Conservation (phyloP, 2,797 vertebrate genomes). For the Aulostomus chinensis region DNA sequence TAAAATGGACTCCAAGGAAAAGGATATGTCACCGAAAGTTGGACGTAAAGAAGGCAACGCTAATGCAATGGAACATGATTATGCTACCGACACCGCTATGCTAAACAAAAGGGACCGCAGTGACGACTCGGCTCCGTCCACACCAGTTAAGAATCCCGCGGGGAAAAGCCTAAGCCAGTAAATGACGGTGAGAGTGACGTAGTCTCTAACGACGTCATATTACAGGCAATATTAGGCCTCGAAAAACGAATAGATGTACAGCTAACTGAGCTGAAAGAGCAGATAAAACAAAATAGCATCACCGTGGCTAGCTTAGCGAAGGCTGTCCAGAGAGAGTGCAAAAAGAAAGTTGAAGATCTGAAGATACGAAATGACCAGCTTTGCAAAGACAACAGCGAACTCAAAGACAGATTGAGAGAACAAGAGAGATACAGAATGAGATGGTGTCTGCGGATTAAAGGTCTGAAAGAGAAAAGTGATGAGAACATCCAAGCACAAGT, state of each 20-base stretch:
- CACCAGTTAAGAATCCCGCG: background rate
- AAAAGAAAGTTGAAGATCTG: background rate
- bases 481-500: background rate
- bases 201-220: background rate
- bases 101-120: background rate
- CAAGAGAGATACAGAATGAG: background rate
- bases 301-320: background rate
- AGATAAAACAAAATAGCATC: background rate
- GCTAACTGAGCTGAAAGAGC: background rate
- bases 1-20: no score
- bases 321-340: background rate
- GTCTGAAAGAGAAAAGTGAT: background rate
- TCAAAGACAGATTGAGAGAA: background rate
- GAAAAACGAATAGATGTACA: background rate
- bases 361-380: background rate
- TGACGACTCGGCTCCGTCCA: background rate
- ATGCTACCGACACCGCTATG: background rate
- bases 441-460: background rate
- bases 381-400: background rate
- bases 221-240: background rate
- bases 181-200: background rate
- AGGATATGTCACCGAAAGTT: no score
- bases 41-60: no score
- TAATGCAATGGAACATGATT: no score
- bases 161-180: background rate